These are phyloP conservation scores for Capitulum mitella DNA, from an alignment of 2,888 invertebrate species.

Conservation along the genomic window DNA sequence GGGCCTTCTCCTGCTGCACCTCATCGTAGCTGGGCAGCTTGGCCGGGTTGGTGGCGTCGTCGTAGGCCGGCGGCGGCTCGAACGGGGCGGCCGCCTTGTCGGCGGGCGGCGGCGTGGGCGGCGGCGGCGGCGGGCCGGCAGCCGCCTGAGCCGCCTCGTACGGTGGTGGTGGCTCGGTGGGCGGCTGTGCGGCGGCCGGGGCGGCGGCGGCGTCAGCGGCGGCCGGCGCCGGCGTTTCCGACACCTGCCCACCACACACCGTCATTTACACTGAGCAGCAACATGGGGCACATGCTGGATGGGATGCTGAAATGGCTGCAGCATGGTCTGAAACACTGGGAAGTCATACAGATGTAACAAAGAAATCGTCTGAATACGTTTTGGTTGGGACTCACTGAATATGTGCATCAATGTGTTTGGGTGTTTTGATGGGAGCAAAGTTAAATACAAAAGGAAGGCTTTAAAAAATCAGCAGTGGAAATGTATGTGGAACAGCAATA, in stretches of 20 bases:
- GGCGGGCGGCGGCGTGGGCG: not conserved
- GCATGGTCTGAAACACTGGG: not conserved
- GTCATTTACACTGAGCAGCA: not conserved
- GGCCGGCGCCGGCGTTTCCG: not conserved
- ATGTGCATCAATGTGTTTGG: too few species aligned
- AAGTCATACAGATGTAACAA: too few species aligned
- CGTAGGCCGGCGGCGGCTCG: not conserved
- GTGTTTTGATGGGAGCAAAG: too few species aligned
- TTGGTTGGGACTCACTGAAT: too few species aligned
- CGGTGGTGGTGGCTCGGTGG: conserved; percentile 33
- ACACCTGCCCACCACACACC: not conserved
- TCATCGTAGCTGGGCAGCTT: conserved; percentile 36
- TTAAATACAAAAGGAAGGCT: too few species aligned
- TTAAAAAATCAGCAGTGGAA: too few species aligned
- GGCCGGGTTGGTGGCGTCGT: conserved; percentile 24
- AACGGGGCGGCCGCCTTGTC: conserved; percentile 16
- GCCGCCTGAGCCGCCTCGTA: conserved; percentile 17
- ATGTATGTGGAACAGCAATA: too few species aligned
- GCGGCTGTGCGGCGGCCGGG: conserved; percentile 35
- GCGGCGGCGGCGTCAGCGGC: conserved; percentile 30
- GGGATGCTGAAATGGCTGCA: too few species aligned
- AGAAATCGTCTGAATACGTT: too few species aligned
- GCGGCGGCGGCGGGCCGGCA: not conserved
- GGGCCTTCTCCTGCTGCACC: conserved; percentile 35
- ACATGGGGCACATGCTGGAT: not conserved